Base-by-base conservation (phyloP, 2,888 invertebrate species). In the Amiota mariae region DNA sequence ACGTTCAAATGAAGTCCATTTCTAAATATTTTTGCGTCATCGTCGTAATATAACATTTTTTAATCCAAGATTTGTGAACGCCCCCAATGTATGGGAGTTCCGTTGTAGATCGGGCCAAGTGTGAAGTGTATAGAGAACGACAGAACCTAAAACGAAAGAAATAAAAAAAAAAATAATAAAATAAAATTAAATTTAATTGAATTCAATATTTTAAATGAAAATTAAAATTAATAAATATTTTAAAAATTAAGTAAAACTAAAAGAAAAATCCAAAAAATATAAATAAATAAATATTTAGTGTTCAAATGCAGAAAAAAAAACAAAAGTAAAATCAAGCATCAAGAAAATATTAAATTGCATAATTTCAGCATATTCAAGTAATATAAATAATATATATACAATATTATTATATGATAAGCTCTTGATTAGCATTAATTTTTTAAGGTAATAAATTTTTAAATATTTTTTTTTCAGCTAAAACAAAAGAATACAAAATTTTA, bases 351-450 rank as follows among this genome's bases (percentile, higher is more conserved):
- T 36, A 36, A 36, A 36, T 36, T 6, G 36, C 36, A 51, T 68
- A 68, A 68, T 54, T 68, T 68, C 67, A 18, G 54, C 12, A 54
- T n/a, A 54, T n/a, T 54, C 54, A 54, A n/a, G 3, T n/a, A 54
- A n/a, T 54, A 10, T 13, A 36, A 47, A 63, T 13, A 63, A 47
- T 46, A 64, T 15, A n/a, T 13, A 48, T 47, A 64, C 48, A 47
- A 64, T 13, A 15, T 47, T 47, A 13, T n/a, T 18, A 66, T 15
- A 66, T 24, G 24, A 24, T 24, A 48, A 11, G 24, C 24, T 24
- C 2, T 24, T 24, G 24, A 59, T 59, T 59, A 18, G 12, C 18
- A 11, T 66, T 18, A 20, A 68, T 36, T 68, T 68, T 68, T 10
- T 13, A 13, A 51, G 54, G 13, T 51, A 54, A 54, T 4, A 51